These are phyloP conservation scores for Semotilus atromaculatus DNA, from an alignment of 2,797 vertebrate species.

Conservation along the genomic window DNA sequence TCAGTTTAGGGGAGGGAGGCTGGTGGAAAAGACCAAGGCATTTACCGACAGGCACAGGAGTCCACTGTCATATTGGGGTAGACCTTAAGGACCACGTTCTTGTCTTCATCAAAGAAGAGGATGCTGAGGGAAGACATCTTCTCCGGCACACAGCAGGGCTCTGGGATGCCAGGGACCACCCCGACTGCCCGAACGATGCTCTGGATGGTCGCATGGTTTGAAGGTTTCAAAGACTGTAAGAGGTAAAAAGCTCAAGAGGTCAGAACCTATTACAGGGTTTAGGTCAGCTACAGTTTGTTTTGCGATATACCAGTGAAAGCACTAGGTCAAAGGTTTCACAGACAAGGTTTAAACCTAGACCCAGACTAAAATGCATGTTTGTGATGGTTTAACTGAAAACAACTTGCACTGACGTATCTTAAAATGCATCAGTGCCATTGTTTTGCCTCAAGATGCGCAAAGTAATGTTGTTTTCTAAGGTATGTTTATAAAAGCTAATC, in stretches of 20 bases:
- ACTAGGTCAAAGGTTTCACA: neutral
- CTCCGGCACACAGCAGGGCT: conserved; percentile 96
- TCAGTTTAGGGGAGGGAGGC: conserved; percentile 37
- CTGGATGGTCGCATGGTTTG: conserved; percentile 98
- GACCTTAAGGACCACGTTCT: conserved; percentile 95
- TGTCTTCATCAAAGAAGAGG: conserved; percentile 95
- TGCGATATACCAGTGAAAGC: neutral
- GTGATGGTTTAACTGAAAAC: too few relatives aligned
- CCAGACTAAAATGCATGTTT: too few relatives aligned
- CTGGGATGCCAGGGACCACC: conserved; percentile 89
- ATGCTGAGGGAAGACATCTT: conserved; percentile 97
- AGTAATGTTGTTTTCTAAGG: too few relatives aligned
- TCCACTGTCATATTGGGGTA: conserved; percentile 99
- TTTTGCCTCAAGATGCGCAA: too few relatives aligned
- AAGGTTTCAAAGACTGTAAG: conserved; percentile 89
- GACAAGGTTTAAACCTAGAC: too few relatives aligned
- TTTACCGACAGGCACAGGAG: conserved; percentile 94
- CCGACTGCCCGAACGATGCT: conserved; percentile 96
- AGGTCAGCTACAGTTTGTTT: neutral
- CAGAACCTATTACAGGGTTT: neutral
- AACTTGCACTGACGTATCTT: too few relatives aligned
- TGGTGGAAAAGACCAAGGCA: neutral
- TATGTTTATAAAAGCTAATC: too few relatives aligned
- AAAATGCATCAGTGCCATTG: too few relatives aligned
- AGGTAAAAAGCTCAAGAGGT: conserved; percentile 11